Evolutionary conservation across 2,888 invertebrate species (phyloP), one percentile per base, ranked within the genome.

Genomic region (Synanthedon myopaeformis): DNA sequence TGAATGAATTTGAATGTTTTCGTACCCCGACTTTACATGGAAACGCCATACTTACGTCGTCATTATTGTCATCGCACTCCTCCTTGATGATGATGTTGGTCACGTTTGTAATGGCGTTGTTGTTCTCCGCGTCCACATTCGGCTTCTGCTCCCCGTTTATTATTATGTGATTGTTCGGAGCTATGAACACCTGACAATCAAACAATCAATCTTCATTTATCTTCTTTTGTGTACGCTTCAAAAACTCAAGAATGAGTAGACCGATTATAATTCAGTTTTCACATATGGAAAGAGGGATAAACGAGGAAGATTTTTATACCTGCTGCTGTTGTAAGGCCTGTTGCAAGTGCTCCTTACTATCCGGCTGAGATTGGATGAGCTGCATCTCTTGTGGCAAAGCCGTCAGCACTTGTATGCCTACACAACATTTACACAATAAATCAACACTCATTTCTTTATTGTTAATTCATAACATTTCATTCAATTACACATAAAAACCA

Each of bases 331-430:
- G 49, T 53, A 62, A 55, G 56, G 63, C 65, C 13, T 69, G 75
- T 13, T 69, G 75, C 52, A 74, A 59, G 5, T 74, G 74, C 1
- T 74, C 76, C 58, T 84, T 81, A 51, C 55, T 68, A 1, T 82
- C 76, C 41, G 74, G 74, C 49, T 73, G 64, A 48, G 80, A 79
- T 51, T 81, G 75, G 1, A 91, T 79, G 19, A 93, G 69, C 65
- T 92, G 93, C 71, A 93, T 89, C 62, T 93, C 93, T 63, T 92
- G 92, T 0, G 93, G 93, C 54, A 93, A 73, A 10, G 92, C 89
- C 0, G 92, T 89, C 19, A 93, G 87, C 28, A 93, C 90, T 52
- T 92, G 93, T 61, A 93, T 80, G 23, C 92, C 92, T 82, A 63
- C 5, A 35, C 8, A 35, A 23, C 23, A 23, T 92, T 92, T 82